A percentile compares a stretch with the other conserved stretches of the same genome.
Evolutionary conservation across 2,797 vertebrate genomes (phyloP).

Genomic region (Danio choprae): DNA sequence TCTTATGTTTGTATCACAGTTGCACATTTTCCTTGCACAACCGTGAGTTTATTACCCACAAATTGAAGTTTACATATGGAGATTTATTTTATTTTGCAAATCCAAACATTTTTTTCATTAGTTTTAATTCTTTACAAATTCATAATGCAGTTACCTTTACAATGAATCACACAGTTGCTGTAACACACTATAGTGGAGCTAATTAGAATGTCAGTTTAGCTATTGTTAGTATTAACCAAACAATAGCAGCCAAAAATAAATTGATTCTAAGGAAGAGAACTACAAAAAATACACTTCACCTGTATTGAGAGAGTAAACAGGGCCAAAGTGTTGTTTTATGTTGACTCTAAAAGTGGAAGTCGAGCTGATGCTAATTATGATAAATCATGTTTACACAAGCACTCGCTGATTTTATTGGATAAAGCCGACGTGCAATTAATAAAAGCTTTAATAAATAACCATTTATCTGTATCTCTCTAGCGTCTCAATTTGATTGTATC

Average conservation of each 20-base stretch:
- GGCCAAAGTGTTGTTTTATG: background rate
- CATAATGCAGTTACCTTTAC: no score
- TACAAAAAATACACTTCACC: background rate
- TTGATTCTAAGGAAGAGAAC: background rate
- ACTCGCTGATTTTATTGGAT: background rate
- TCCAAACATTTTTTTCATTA: no score
- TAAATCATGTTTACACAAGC: slow-evolving; percentile 1
- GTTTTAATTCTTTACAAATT: no score
- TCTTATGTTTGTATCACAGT: no score
- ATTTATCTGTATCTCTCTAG: slow-evolving; percentile 3
- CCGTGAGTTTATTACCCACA: no score
- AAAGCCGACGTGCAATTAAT: background rate
- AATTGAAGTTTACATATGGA: no score
- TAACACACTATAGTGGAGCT: background rate
- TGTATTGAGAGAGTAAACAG: background rate
- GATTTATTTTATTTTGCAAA: no score
- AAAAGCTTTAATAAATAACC: background rate
- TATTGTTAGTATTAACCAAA: background rate
- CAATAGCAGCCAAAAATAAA: background rate
- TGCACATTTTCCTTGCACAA: no score
- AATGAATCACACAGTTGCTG: no score
- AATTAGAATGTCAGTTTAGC: background rate
- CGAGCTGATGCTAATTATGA: background rate
- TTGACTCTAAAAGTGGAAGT: background rate
- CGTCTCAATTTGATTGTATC: background rate